Conservation (phyloP, 2,113 vertebrate genomes). For the Scalopus aquaticus region DNA sequence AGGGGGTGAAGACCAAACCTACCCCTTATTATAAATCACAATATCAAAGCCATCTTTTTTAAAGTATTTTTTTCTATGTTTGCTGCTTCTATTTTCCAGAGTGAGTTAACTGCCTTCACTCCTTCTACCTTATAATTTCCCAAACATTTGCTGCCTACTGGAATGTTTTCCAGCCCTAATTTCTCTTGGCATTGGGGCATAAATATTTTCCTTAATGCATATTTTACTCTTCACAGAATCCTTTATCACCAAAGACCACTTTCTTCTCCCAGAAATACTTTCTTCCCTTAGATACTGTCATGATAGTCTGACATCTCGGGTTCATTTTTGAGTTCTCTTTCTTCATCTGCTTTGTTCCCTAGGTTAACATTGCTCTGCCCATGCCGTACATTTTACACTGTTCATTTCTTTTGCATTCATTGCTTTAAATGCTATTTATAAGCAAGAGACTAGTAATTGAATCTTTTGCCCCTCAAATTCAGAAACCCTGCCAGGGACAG, state of each 20-base stretch:
- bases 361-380: background rate
- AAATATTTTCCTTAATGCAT: background rate
- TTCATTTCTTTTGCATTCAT: background rate
- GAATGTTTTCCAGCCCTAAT: background rate
- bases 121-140: background rate
- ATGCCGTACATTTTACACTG: background rate
- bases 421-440: background rate
- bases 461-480: background rate
- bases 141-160: background rate
- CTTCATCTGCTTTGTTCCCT: background rate
- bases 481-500: background rate
- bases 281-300: background rate
- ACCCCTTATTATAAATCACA: background rate
- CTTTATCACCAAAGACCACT: background rate
- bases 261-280: background rate
- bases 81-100: background rate
- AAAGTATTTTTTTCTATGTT: background rate
- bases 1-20: background rate
- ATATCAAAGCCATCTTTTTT: background rate
- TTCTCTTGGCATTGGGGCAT: background rate
- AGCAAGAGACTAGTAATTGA: background rate
- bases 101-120: background rate
- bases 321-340: background rate
- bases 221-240: background rate
- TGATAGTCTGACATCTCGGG: background rate